Base-by-base conservation (phyloP, 2,888 invertebrate genomes). In the Dichetophora obliterata region DNA sequence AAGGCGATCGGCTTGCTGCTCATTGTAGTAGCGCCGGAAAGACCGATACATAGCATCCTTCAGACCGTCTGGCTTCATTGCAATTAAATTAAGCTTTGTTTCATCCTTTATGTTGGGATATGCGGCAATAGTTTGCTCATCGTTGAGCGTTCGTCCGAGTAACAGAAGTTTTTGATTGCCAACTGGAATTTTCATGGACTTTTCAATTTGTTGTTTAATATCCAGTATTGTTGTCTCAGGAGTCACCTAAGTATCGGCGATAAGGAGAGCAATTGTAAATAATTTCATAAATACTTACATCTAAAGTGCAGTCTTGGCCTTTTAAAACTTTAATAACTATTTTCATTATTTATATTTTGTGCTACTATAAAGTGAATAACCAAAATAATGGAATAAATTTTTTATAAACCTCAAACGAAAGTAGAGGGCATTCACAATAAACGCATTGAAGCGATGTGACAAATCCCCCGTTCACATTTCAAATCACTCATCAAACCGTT, bases 91-190 rank as follows among this genome's bases (percentile, higher is more conserved):
- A 63, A 95, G 85, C 87, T 94, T 95, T 19, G 93, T 92, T 1
- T 95, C 95, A 79, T 95, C 94, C 87, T 93, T 93, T 50, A 95
- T 93, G 80, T 91, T 91, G 6, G 93, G 92, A 86, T 95, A 95
- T 63, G 92, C 92, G 59, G 91, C 91, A 65, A 95, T 89, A 8
- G 91, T 91, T 84, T 94, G 93, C 68, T 94, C 93, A 84, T 95
- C 95, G 84, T 92, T 90, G 73, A 95, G 89, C 1, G 94, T 91
- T 82, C 94, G 92, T 1, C 95, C 95, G 5, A 92, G 89, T n/a
- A 93, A 90, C 19, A 95, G 89, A 66, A 95, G 88, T 82, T 93
- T 94, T 86, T 95, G 95, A 84, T 93, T 92, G 54, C 91, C 88
- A 16, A 92, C 90, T 14, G 94, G 94, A 81, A 95, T 92, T 69